phyloP scores from a whole-genome alignment of 1,140 invertebrate genomes.

The Danaus plexippus region DNA sequence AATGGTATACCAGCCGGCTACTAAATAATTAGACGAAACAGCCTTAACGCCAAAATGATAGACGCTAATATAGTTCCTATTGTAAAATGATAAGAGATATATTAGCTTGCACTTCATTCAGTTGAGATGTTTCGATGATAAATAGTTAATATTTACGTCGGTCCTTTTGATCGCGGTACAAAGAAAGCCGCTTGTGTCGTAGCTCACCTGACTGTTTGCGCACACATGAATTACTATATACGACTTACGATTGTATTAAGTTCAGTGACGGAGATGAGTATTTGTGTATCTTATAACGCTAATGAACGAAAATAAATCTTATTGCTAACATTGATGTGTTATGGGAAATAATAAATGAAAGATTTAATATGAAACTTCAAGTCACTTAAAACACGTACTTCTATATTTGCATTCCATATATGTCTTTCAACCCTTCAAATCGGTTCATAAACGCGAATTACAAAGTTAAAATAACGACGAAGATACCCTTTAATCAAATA shows the following conservation, averaged over 20 bases:
- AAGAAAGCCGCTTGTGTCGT: slow-evolving; percentile 48
- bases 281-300: slow-evolving; percentile 15
- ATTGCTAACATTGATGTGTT: background rate
- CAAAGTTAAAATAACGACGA: too few species aligned
- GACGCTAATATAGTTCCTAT: too few species aligned
- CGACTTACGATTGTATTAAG: slow-evolving; percentile 18
- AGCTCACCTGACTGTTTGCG: slow-evolving; percentile 51
- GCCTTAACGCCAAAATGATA: background rate
- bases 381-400: too few species aligned
- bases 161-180: slow-evolving; percentile 43
- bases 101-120: background rate
- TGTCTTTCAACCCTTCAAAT: too few species aligned
- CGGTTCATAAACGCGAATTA: too few species aligned
- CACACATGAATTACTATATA: slow-evolving; percentile 17
- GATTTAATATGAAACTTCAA: too few species aligned
- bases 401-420: too few species aligned
- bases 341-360: slow-evolving; percentile 1
- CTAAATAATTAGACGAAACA: slow-evolving; percentile 1
- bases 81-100: background rate
- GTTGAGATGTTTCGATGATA: slow-evolving; percentile 16
- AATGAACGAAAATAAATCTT: slow-evolving; percentile 1
- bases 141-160: slow-evolving; percentile 34
- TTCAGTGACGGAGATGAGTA: slow-evolving; percentile 15
- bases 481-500: too few species aligned
- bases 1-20: slow-evolving; percentile 31